Evolutionary conservation across 1,140 invertebrate species (phyloP).

Genomic region (Globodera ellingtonae): DNA sequence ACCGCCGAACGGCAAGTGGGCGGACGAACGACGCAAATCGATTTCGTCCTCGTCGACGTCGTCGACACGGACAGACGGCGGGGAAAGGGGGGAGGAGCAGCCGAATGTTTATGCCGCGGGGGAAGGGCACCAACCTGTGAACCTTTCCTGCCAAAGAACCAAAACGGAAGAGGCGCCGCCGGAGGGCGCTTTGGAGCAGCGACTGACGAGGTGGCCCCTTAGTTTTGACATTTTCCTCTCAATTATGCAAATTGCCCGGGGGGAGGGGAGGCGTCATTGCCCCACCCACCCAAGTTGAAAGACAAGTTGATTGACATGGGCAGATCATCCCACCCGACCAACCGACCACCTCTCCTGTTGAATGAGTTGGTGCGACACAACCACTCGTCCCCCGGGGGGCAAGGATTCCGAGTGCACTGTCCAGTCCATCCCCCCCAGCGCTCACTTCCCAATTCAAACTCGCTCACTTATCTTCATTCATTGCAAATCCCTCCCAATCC

Average conservation of each 20-base stretch:
- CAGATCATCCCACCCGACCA: background rate
- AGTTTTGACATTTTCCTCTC: background rate
- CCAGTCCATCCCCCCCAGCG: background rate
- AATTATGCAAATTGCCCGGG: conserved; percentile 10
- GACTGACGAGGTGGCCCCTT: background rate
- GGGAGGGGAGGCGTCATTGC: background rate
- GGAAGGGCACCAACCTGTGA: background rate
- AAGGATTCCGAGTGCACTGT: background rate
- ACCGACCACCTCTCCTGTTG: background rate
- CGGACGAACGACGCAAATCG: background rate
- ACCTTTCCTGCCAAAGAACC: too few species aligned
- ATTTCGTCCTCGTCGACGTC: background rate
- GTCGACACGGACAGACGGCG: background rate
- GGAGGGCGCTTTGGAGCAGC: background rate
- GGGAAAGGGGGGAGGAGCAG: background rate
- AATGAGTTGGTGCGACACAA: background rate
- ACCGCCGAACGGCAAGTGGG: background rate
- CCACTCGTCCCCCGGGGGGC: background rate
- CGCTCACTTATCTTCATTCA: background rate
- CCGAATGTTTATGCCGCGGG: background rate
- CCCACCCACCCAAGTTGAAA: too few species aligned
- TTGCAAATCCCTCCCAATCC: background rate
- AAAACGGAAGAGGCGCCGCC: background rate
- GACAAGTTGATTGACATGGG: background rate
- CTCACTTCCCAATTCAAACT: background rate